Conservation (phyloP, 2,113 vertebrate genomes). For the Chloropsis cyanopogon region DNA sequence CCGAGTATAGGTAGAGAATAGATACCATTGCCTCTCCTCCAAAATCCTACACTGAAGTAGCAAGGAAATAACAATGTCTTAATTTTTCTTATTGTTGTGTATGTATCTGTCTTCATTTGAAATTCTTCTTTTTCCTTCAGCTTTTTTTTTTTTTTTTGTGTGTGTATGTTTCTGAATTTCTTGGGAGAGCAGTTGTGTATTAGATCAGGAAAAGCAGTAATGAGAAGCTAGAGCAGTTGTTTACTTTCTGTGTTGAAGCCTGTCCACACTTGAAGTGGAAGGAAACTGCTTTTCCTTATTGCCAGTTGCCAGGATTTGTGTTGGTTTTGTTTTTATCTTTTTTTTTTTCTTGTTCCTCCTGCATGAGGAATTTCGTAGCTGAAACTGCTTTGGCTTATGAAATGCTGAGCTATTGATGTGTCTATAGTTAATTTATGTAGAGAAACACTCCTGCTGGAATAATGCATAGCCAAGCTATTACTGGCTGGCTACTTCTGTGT, state of each 20-base stretch:
- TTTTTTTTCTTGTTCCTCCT: background rate
- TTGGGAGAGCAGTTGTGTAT: background rate
- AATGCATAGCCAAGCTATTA: background rate
- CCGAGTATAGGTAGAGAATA: background rate
- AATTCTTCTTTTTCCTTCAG: background rate
- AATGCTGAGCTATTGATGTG: background rate
- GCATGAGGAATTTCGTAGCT: background rate
- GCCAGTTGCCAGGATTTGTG: constrained; percentile 6
- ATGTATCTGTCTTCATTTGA: background rate
- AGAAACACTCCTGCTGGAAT: background rate
- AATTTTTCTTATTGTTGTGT: background rate
- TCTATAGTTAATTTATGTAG: background rate
- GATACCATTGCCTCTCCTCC: background rate
- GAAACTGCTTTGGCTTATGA: background rate
- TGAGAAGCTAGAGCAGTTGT: background rate
- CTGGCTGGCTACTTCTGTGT: background rate
- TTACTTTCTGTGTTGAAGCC: background rate
- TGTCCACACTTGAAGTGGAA: background rate
- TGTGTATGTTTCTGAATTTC: background rate
- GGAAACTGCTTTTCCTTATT: constrained; percentile 29
- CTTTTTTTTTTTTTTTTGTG: background rate
- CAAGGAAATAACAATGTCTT: background rate
- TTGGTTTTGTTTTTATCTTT: background rate
- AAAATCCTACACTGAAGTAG: background rate
- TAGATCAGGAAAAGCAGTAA: background rate